Conservation (phyloP, 2,113 vertebrate genomes). For the Seriola quinqueradiata region DNA sequence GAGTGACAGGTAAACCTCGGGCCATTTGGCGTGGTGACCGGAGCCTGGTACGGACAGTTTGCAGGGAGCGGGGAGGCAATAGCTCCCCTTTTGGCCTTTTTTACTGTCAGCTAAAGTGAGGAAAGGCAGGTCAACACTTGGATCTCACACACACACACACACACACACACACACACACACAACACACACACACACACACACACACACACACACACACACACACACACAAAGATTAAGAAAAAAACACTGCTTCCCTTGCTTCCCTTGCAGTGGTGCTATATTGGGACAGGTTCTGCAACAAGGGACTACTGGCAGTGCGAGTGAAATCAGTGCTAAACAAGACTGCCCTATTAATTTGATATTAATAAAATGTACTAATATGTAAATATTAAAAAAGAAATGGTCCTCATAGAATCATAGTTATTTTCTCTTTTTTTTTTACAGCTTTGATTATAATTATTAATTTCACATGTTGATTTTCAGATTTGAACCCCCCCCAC, state of each 20-base stretch:
- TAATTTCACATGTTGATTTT: too few relatives aligned
- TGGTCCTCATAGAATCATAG: too few relatives aligned
- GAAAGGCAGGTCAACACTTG: constrained; percentile 60
- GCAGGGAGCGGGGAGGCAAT: constrained; percentile 54
- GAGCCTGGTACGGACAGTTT: constrained; percentile 66
- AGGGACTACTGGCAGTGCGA: background rate
- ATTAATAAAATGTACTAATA: background rate
- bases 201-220: constrained; percentile 22
- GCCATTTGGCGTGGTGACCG: constrained; percentile 44
- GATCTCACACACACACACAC: background rate
- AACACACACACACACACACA: constrained; percentile 1
- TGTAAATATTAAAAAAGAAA: too few relatives aligned
- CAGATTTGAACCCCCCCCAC: too few relatives aligned
- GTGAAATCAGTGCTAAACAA: background rate
- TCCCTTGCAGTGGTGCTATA: constrained; percentile 20
- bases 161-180: background rate
- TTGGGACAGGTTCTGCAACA: constrained; percentile 29
- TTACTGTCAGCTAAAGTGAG: constrained; percentile 67
- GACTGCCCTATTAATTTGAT: background rate
- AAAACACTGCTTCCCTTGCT: background rate
- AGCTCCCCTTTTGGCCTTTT: constrained; percentile 55
- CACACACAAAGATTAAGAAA: background rate
- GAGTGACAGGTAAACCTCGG: constrained; percentile 47
- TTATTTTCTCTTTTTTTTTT: too few relatives aligned
- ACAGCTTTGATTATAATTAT: too few relatives aligned